Percentiles rank a stretch among this genome's conserved stretches.
Conservation (phyloP, 2,888 invertebrate species). For the Oscheius sp. region DNA sequence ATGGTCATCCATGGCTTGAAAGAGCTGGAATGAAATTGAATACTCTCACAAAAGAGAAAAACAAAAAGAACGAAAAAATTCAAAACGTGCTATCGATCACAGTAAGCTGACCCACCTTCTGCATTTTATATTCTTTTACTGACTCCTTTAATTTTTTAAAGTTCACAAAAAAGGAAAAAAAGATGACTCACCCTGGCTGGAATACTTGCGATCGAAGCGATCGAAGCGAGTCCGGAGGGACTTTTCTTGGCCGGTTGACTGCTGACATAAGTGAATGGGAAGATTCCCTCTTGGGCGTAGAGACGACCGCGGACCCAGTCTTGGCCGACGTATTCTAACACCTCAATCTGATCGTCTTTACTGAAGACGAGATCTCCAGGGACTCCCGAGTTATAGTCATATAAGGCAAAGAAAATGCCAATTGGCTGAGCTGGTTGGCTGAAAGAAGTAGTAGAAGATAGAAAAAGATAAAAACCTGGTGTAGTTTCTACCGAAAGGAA, state of each 20-base stretch:
- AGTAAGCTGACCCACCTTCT: conserved; percentile 10
- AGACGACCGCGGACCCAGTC: conserved; percentile 51
- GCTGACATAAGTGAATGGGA: conserved; percentile 53
- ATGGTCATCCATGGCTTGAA: conserved; percentile 44
- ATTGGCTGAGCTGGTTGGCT: conserved; percentile 10
- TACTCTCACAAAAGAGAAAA: not conserved
- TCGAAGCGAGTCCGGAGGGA: conserved; percentile 39
- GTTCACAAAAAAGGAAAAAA: not conserved
- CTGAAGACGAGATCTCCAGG: conserved; percentile 40
- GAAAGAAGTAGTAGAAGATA: not conserved
- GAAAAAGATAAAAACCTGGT: not conserved
- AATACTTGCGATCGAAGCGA: conserved; percentile 24
- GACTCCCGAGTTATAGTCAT: conserved; percentile 59
- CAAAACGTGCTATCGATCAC: conserved; percentile 5
- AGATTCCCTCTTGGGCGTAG: conserved; percentile 51
- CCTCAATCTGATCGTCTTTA: conserved; percentile 40
- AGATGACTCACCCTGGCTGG: conserved; percentile 30
- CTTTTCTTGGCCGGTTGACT: conserved; percentile 38
- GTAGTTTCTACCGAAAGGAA: conserved; percentile 30
- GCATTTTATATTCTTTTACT: conserved; percentile 13
- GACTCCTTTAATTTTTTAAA: not conserved
- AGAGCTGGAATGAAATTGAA: conserved; percentile 9
- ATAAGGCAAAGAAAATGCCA: conserved; percentile 40
- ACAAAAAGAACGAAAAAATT: not conserved
- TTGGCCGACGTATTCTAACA: conserved; percentile 45